Evolutionary conservation across 2,888 invertebrate genomes (phyloP).

Genomic region (Oxytorus armatus): DNA sequence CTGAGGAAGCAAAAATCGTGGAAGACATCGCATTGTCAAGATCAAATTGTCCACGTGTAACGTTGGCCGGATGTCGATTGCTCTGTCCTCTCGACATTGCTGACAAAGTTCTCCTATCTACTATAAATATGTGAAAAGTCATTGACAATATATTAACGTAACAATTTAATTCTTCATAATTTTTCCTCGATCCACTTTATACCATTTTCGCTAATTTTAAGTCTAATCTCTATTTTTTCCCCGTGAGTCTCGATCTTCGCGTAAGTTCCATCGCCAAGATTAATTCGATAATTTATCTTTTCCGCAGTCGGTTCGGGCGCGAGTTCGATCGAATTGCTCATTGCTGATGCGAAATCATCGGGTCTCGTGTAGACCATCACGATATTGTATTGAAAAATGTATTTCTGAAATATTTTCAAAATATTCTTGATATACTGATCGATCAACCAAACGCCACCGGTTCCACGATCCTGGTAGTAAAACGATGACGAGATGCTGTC

Average conservation of each 20-base stretch:
- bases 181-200: slow-evolving; percentile 60
- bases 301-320: slow-evolving; percentile 77
- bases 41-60: slow-evolving; percentile 73
- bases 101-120: slow-evolving; percentile 77
- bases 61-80: slow-evolving; percentile 80
- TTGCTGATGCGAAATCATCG: slow-evolving; percentile 84
- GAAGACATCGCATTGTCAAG: slow-evolving; percentile 77
- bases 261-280: slow-evolving; percentile 67
- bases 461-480: slow-evolving; percentile 85
- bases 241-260: slow-evolving; percentile 63
- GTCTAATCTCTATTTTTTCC: slow-evolving; percentile 37
- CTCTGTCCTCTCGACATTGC: slow-evolving; percentile 80
- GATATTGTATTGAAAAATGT: slow-evolving; percentile 85
- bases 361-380: slow-evolving; percentile 86
- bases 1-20: slow-evolving; percentile 87
- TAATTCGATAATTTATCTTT: slow-evolving; percentile 84
- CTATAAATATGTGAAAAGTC: slow-evolving; percentile 70
- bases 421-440: slow-evolving; percentile 85
- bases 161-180: slow-evolving; percentile 21
- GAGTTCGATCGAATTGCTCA: slow-evolving; percentile 75
- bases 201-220: slow-evolving; percentile 62
- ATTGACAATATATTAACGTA: slow-evolving; percentile 43
- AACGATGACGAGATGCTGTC: slow-evolving; percentile 85
- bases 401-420: slow-evolving; percentile 84
- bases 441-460: slow-evolving; percentile 79